Evolutionary conservation across 2,888 invertebrate species (phyloP), one percentile per base, ranked within the genome.

Genomic region (Cactoblastis cactorum): DNA sequence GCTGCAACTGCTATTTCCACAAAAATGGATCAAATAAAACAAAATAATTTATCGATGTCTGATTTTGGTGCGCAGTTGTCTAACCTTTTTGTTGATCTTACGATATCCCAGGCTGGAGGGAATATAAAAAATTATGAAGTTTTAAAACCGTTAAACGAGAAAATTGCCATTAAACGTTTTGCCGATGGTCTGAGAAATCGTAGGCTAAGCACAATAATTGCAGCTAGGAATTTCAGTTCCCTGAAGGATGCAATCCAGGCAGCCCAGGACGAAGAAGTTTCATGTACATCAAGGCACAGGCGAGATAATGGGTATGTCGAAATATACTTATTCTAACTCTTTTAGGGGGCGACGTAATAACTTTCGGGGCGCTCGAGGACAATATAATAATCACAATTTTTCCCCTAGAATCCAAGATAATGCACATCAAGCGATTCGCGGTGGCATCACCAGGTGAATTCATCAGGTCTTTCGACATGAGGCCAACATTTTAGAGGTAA

Each of bases 211-310:
- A 51, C 52, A 11, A 41, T 55, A 11, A 49, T 55, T n/a, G 14
- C 50, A 15, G 54, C 53, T 5, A 19, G 55, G 6, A 50, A 55
- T 35, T 57, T 43, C 17, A 15, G 8, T 3, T 32, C 49, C 1
- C 15, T 57, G 9, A 55, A 51, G 32, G 55, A 57, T 18, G 57
- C 54, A 1, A 49, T 57, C 8, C 48, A 48, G 45, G 52, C 51
- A n/a, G 57, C 55, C 1, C 33, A 38, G 14, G 54, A 54, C 12
- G 54, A 54, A 32, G 49, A 51, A 24, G 24, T 24, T 24, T 24
- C 24, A 24, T 24, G 4, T 8, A 5, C 24, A 24, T 24, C 24
- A 5, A n/a, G 24, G 24, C 24, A 5, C 24, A 24, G 24, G 24
- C 8, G 24, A 24, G 8, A 24, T 24, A 24, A 24, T 24, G 24